Evolutionary conservation across 30 jellyfish, hydroid and myxozoan genomes (phyloP).

Genomic region (Hydractinia symbiolongicarpus): DNA sequence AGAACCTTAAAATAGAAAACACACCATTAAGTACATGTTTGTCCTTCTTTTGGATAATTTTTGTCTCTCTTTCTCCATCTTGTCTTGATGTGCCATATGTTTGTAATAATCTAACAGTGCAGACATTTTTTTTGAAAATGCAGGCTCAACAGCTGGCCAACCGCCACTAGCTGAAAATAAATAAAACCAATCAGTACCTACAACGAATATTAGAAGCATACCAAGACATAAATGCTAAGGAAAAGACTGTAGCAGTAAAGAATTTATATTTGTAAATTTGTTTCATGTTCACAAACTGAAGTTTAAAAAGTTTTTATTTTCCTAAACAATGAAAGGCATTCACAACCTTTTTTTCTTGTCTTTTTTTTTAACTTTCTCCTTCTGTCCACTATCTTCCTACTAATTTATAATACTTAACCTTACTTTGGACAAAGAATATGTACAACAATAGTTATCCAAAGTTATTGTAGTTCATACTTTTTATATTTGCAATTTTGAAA

Average conservation of each 20-base stretch:
- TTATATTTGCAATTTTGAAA: no score
- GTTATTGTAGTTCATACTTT: no score
- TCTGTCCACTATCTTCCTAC: no score
- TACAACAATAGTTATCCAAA: no score
- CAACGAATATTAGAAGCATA: not conserved
- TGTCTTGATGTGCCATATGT: slow-evolving; percentile 88
- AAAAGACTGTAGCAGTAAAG: no score
- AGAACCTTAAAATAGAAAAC: not conserved
- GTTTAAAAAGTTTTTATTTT: not conserved
- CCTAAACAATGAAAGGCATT: no score
- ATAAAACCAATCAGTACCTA: not conserved
- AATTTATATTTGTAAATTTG: not conserved
- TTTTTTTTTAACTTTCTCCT: no score
- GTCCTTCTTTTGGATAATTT: slow-evolving; percentile 62
- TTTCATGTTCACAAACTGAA: not conserved
- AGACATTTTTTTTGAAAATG: slow-evolving; percentile 63
- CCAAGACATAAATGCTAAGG: not conserved
- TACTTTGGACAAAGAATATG: no score
- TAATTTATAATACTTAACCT: no score
- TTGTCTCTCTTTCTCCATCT: slow-evolving; percentile 62
- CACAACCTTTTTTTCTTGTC: no score
- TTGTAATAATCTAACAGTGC: slow-evolving; percentile 71
- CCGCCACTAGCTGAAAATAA: slow-evolving; percentile 86
- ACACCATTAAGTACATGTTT: slow-evolving; percentile 65
- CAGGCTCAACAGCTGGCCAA: slow-evolving; percentile 86